These are phyloP conservation scores for Drosophila littoralis DNA, from an alignment of 1,140 invertebrate genomes.

Conservation along the genomic window DNA sequence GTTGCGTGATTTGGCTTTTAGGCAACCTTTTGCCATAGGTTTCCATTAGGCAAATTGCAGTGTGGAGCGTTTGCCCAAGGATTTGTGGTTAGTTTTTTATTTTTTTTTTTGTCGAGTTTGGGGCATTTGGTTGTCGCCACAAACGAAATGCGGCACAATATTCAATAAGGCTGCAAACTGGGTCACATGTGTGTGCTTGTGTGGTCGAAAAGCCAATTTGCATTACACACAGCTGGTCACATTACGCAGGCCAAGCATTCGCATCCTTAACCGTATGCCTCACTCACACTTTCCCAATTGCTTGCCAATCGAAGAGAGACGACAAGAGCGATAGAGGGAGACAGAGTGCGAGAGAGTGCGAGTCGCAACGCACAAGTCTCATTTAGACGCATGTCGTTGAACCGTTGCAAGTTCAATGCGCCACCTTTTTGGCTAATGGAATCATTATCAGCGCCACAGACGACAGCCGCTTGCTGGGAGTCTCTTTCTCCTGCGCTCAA, in stretches of 20 bases:
- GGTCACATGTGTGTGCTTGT: slow-evolving; percentile 22
- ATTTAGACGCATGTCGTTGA: slow-evolving; percentile 53
- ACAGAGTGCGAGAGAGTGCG: not conserved
- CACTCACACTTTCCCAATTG: slow-evolving; percentile 10
- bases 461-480: slow-evolving; percentile 8
- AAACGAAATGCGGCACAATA: slow-evolving; percentile 63
- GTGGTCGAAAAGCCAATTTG: slow-evolving; percentile 34
- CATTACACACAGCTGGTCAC: slow-evolving; percentile 37
- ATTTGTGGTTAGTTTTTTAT: slow-evolving; percentile 7
- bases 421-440: slow-evolving; percentile 68
- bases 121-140: slow-evolving; percentile 31
- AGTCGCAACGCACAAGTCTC: not conserved
- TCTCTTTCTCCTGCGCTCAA: slow-evolving; percentile 32
- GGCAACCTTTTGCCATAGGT: slow-evolving; percentile 29
- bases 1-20: slow-evolving; percentile 54
- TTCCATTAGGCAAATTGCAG: slow-evolving; percentile 78
- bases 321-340: not conserved
- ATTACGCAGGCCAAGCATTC: slow-evolving; percentile 17
- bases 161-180: slow-evolving; percentile 62
- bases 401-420: slow-evolving; percentile 66
- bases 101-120: too few relatives aligned
- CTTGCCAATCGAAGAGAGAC: slow-evolving; percentile 10
- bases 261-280: slow-evolving; percentile 7
- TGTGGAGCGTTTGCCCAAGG: slow-evolving; percentile 22
- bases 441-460: slow-evolving; percentile 64